Evolutionary conservation across 1,140 invertebrate genomes (phyloP).

Genomic region (Chironomus striatipennis): DNA sequence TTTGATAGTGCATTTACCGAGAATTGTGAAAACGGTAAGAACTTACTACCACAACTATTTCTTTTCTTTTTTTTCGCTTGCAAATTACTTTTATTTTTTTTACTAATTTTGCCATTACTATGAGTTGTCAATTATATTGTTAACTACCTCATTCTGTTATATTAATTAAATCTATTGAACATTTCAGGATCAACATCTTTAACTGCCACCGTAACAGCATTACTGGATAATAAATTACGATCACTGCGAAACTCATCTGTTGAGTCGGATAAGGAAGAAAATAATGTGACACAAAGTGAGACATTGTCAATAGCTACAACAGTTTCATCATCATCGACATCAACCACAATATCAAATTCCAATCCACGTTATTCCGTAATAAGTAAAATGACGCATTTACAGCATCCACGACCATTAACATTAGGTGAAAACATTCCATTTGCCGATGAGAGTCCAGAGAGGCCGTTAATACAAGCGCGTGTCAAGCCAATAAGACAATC

Average conservation of each 20-base stretch:
- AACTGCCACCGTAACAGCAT: constrained; percentile 54
- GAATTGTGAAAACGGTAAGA: constrained; percentile 16
- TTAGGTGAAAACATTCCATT: constrained; percentile 44
- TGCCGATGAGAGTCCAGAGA: constrained; percentile 45
- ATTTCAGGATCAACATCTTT: constrained; percentile 45
- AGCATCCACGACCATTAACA: constrained; percentile 34
- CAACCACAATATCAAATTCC: constrained; percentile 29
- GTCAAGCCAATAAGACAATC: constrained; percentile 35
- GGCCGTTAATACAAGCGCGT: constrained; percentile 28
- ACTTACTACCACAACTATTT: background rate
- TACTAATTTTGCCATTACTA: background rate
- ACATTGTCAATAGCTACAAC: background rate
- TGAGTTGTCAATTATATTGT: too few relatives aligned
- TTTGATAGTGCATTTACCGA: constrained; percentile 17
- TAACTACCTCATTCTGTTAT: background rate
- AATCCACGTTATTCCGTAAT: constrained; percentile 27
- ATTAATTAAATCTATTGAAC: constrained; percentile 28
- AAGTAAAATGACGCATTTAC: constrained; percentile 25
- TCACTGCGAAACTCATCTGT: constrained; percentile 45
- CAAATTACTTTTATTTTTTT: background rate
- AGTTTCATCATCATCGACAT: constrained; percentile 32
- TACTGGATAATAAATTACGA: constrained; percentile 64
- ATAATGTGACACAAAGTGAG: constrained; percentile 24
- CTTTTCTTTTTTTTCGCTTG: background rate
- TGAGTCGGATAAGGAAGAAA: constrained; percentile 34